Evolutionary conservation across 1,140 invertebrate genomes (phyloP).

Genomic region (Plutomurus gul): DNA sequence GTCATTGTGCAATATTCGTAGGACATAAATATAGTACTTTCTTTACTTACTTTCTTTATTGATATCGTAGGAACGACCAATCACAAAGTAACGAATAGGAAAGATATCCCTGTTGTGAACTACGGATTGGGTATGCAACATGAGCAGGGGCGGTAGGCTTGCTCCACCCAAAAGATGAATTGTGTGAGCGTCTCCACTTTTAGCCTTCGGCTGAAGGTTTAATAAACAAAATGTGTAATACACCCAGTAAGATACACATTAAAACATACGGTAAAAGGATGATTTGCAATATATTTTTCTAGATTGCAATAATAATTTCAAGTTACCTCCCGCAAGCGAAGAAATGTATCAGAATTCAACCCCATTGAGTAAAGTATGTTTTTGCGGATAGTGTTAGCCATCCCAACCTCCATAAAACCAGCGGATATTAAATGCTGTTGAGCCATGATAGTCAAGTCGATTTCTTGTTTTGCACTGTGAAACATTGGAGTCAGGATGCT

Average conservation of each 20-base stretch:
- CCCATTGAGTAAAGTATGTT: slow-evolving; percentile 35
- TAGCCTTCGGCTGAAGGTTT: background rate
- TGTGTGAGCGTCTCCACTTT: slow-evolving; percentile 12
- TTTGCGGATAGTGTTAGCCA: slow-evolving; percentile 39
- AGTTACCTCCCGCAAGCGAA: slow-evolving; percentile 45
- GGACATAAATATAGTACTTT: no score
- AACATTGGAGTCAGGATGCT: slow-evolving; percentile 8
- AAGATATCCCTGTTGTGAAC: background rate
- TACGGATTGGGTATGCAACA: slow-evolving; percentile 40
- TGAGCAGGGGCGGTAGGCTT: slow-evolving; percentile 39
- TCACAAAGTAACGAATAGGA: slow-evolving; percentile 47
- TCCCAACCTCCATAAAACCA: slow-evolving; percentile 43
- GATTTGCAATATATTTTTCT: no score
- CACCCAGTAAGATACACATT: background rate
- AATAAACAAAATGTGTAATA: background rate
- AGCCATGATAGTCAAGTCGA: slow-evolving; percentile 18
- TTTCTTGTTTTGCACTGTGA: background rate
- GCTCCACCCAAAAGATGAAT: slow-evolving; percentile 47
- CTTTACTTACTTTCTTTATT: slow-evolving; percentile 6
- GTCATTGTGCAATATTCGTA: no score
- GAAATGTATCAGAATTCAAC: slow-evolving; percentile 37
- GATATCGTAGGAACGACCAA: slow-evolving; percentile 37
- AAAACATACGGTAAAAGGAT: no score
- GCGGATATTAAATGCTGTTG: slow-evolving; percentile 29
- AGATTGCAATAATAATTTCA: background rate